Conservation (phyloP, 2,797 vertebrate species). For the Nasua narica region DNA sequence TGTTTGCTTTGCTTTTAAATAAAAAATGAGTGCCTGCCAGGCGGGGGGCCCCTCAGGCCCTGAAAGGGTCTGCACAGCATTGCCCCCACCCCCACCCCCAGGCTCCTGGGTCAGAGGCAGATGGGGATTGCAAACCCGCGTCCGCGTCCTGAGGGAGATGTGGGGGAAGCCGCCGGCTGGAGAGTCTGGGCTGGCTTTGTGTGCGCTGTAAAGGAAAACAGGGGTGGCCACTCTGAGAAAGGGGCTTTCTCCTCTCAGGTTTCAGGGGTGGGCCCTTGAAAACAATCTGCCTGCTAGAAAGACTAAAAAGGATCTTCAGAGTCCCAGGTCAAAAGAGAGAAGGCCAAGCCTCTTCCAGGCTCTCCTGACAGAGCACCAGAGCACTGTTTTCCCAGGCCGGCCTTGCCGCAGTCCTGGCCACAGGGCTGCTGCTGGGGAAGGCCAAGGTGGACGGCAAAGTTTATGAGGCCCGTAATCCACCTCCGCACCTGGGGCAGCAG, state of each 20-base stretch:
- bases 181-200: neutral
- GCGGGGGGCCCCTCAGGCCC: neutral
- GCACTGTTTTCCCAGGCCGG: neutral
- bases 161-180: fast-evolving
- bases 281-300: neutral
- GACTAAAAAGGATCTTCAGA: neutral
- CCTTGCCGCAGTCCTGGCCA: neutral
- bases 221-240: neutral
- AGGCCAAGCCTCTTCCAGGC: neutral
- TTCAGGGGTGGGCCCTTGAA: neutral
- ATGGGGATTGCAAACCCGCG: neutral
- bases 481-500: fast-evolving
- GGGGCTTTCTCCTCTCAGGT: neutral
- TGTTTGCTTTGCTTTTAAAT: constrained; percentile 77
- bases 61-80: neutral
- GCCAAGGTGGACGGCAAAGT: too few species aligned
- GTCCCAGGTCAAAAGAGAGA: neutral
- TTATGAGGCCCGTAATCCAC: neutral
- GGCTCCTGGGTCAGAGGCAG: neutral
- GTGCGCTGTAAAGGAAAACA: fast-evolving
- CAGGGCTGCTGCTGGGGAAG: neutral
- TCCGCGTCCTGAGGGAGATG: fast-evolving
- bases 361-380: fast-evolving
- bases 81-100: neutral
- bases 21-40: constrained; percentile 50